Evolutionary conservation across 2,797 vertebrate species (phyloP).

Genomic region (Australoheros facetus): DNA sequence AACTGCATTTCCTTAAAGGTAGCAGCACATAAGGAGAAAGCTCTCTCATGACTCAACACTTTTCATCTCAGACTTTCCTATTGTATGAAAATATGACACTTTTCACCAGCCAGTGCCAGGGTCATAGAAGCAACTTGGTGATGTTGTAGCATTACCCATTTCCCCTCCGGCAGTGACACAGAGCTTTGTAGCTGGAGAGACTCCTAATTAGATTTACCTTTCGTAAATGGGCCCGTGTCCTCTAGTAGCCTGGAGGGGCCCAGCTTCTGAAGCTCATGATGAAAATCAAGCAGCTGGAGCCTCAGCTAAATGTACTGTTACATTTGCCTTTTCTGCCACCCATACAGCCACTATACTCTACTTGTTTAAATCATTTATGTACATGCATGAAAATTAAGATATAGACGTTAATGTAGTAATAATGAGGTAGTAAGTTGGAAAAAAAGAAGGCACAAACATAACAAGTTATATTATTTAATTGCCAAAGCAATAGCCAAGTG

Average conservation of each 20-base stretch:
- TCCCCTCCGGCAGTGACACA: slow-evolving; percentile 67
- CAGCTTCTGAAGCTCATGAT: slow-evolving; percentile 53
- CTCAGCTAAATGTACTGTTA: slow-evolving; percentile 56
- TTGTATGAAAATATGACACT: slow-evolving; percentile 16
- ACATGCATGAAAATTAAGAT: neutral
- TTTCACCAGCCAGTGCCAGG: slow-evolving; percentile 17
- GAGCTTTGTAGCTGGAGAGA: slow-evolving; percentile 64
- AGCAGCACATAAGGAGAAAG: neutral
- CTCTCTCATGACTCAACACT: slow-evolving; percentile 6
- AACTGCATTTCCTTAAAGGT: neutral
- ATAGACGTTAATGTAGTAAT: neutral
- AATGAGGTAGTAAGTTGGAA: neutral
- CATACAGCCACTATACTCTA: neutral
- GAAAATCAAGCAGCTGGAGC: slow-evolving; percentile 58
- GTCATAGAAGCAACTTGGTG: slow-evolving; percentile 66
- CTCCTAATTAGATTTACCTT: slow-evolving; percentile 82
- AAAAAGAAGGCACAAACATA: no score
- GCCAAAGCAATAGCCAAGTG: no score
- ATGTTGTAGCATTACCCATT: slow-evolving; percentile 44
- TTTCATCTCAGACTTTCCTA: neutral
- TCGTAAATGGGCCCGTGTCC: slow-evolving; percentile 78
- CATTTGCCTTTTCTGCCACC: slow-evolving; percentile 36
- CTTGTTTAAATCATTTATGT: neutral
- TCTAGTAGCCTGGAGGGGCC: slow-evolving; percentile 68
- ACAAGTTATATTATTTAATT: no score